Evolutionary conservation across 2,113 vertebrate species (phyloP), one percentile per base, ranked within the genome.

Genomic region (Narcine bancroftii): DNA sequence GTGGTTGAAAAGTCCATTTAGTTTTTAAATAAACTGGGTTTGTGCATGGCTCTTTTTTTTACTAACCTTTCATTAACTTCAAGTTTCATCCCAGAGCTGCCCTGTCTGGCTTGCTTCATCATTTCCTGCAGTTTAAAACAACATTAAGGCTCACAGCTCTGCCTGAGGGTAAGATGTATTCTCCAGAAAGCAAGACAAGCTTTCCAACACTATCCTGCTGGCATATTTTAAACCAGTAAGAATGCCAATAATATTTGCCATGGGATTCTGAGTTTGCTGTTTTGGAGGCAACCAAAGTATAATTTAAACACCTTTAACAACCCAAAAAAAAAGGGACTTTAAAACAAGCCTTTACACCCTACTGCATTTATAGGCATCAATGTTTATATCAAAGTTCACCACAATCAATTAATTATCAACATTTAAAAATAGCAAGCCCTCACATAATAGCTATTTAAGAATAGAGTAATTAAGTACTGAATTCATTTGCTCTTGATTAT

Each of bases 11-110:
- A 47, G 36, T 19, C 53, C 33, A 56, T 33, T 56, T 53, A 19
- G n/a, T 87, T 53, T 87, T 87, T 60, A 19, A 36, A n/a, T 85
- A n/a, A 63, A 87, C 15, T 36, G 53, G 50, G 81, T 60, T 36
- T 85, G 50, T 56, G 6, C 13, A 2, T n/a, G 50, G 60, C 0
- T 56, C 47, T 53, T 6, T 19, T 60, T 60, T n/a, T 21, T 81
- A 95, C 97, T 94, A 93, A 99, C 99, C 99, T 97, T 94, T 99
- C 98, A 0, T 98, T 99, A 94, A 99, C 99, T 93, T 99, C 98
- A 72, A 99, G 96, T 94, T 99, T 98, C 6, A 99, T 93, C 29
- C 99, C 99, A 0, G 98, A 95, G 63, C 97, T 98, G 94, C 97
- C 96, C 0, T 94, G 97, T 91, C 98, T 96, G 91, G 98, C 98